These are phyloP conservation scores for Chelidonichthys spinosus DNA, from an alignment of 2,797 vertebrate genomes.

Conservation along the genomic window DNA sequence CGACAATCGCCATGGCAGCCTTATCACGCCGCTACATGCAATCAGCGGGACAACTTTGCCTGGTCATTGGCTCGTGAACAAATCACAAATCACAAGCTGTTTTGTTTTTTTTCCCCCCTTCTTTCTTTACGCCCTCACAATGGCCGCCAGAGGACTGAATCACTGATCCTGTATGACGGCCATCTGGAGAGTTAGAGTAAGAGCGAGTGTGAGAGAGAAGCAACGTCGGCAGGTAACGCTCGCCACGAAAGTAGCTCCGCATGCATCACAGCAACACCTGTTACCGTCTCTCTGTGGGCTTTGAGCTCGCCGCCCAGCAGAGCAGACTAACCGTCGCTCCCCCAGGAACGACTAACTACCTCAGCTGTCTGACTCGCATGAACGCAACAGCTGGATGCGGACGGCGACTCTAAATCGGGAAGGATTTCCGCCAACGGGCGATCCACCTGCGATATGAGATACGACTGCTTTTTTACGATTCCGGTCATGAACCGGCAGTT, in stretches of 20 bases:
- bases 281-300: conserved; percentile 59
- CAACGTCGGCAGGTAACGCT: conserved; percentile 59
- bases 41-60: conserved; percentile 70
- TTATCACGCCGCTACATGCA: conserved; percentile 70
- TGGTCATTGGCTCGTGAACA: conserved; percentile 73
- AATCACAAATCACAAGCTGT: conserved; percentile 75
- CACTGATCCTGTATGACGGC: conserved; percentile 69
- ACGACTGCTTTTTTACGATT: conserved; percentile 6
- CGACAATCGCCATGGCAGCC: conserved; percentile 74
- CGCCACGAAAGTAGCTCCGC: conserved; percentile 51
- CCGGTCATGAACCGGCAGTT: conserved; percentile 1
- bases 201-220: conserved; percentile 18
- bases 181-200: conserved; percentile 73
- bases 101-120: conserved; percentile 35
- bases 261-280: conserved; percentile 75
- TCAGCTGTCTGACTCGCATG: conserved; percentile 67
- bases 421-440: conserved; percentile 55
- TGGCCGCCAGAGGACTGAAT: conserved; percentile 69
- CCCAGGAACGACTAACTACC: conserved; percentile 71
- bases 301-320: conserved; percentile 59
- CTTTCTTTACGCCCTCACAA: conserved; percentile 60
- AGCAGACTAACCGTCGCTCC: conserved; percentile 68
- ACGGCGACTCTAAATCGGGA: conserved; percentile 64
- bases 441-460: conserved; percentile 58
- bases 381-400: conserved; percentile 72